Percentiles rank a stretch among this genome's conserved stretches.
Evolutionary conservation across 2,888 invertebrate genomes (phyloP).

Genomic region (Rhogogaster chlorosoma): DNA sequence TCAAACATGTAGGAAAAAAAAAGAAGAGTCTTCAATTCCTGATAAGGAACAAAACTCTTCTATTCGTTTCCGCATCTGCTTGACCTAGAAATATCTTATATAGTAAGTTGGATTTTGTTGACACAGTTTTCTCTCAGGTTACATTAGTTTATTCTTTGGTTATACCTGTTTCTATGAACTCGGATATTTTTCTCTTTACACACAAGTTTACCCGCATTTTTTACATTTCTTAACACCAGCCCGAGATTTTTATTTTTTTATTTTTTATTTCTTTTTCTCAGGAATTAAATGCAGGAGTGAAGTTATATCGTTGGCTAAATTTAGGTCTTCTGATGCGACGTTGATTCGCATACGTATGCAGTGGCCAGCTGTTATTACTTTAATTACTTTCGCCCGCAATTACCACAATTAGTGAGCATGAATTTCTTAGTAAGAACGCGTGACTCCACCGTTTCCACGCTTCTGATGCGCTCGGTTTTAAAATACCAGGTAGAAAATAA

Average conservation of each 20-base stretch:
- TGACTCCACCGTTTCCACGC: background rate
- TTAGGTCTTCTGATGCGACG: conserved; percentile 11
- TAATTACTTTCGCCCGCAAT: conserved; percentile 45
- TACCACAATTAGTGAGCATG: conserved; percentile 40
- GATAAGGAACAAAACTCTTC: background rate
- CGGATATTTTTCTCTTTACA: background rate
- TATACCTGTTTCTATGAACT: conserved; percentile 11
- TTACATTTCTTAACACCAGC: background rate
- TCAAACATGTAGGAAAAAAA: background rate
- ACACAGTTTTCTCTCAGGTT: conserved; percentile 25
- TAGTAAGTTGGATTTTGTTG: background rate
- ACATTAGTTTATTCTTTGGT: conserved; percentile 1
- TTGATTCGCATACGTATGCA: background rate
- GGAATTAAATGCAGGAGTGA: background rate
- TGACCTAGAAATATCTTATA: background rate
- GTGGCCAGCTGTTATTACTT: conserved; percentile 40
- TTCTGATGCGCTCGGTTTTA: background rate
- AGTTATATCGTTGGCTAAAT: conserved; percentile 20
- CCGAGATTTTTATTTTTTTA: background rate
- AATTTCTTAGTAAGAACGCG: conserved; percentile 40
- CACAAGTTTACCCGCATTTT: background rate
- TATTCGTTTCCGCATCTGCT: background rate
- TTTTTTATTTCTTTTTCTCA: background rate
- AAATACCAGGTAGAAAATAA: background rate
- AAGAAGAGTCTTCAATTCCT: background rate